Conservation (phyloP, 2,888 invertebrate species). For the Anthrax anthrax region DNA sequence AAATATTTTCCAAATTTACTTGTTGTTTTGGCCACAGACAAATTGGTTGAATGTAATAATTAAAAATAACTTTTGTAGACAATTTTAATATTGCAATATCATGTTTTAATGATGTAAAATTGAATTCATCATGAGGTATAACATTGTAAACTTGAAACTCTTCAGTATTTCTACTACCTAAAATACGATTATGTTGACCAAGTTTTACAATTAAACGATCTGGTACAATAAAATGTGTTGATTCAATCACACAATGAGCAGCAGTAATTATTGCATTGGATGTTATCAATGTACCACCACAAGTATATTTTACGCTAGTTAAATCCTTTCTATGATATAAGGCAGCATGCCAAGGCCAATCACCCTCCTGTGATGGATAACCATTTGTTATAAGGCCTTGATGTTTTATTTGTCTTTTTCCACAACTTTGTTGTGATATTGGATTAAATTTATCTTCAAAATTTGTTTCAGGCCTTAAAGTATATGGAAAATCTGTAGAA, state of each 20-base stretch:
- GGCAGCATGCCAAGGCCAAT: conserved; percentile 36
- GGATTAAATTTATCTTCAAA: conserved; percentile 2
- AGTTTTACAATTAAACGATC: conserved; percentile 22
- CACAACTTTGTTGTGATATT: conserved; percentile 3
- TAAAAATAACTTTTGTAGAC: conserved; percentile 21
- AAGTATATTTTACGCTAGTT: conserved; percentile 15
- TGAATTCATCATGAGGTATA: conserved; percentile 5
- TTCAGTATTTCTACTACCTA: conserved; percentile 24
- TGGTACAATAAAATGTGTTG: conserved; percentile 21
- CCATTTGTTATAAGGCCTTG: conserved; percentile 27
- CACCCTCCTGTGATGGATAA: conserved; percentile 26
- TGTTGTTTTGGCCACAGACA: conserved; percentile 26
- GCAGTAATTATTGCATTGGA: conserved; percentile 26
- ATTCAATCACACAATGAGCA: conserved; percentile 23
- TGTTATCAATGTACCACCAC: conserved; percentile 32
- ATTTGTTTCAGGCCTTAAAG: neutral
- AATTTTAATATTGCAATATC: conserved; percentile 30
- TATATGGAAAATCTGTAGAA: neutral
- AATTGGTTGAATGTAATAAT: conserved; percentile 30
- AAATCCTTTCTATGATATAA: conserved; percentile 16
- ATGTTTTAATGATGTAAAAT: conserved; percentile 11
- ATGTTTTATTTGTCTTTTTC: conserved; percentile 7
- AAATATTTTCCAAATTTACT: conserved; percentile 5
- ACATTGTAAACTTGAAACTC: conserved; percentile 17
- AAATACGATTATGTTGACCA: conserved; percentile 29